Percentiles rank a stretch among this genome's conserved stretches.
These are phyloP conservation scores for Drosophila demipolita DNA, from an alignment of 2,888 invertebrate species.

Conservation along the genomic window DNA sequence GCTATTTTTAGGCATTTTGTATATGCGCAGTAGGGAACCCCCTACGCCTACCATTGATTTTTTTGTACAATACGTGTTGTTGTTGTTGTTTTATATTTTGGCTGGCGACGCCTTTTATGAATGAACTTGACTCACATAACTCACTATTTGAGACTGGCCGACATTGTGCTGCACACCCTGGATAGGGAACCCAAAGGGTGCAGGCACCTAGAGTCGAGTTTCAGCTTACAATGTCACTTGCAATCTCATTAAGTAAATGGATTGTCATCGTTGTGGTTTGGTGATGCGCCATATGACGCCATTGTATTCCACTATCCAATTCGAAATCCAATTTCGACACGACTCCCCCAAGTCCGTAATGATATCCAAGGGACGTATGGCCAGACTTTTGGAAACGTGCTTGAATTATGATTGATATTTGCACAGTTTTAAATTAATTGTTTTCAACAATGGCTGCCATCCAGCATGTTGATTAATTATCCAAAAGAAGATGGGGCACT, in stretches of 20 bases:
- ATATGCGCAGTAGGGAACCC: conserved; percentile 41
- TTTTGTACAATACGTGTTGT: conserved; percentile 22
- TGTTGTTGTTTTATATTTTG: conserved; percentile 38
- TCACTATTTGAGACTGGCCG: conserved; percentile 47
- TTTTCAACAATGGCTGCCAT: conserved; percentile 39
- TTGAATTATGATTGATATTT: conserved; percentile 74
- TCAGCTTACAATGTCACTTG: conserved; percentile 67
- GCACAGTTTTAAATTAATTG: conserved; percentile 72
- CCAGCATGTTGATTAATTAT: conserved; percentile 51
- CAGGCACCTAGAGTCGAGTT: neutral
- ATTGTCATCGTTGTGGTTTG: conserved; percentile 64
- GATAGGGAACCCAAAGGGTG: neutral
- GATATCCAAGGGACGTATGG: conserved; percentile 38
- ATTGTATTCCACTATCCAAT: conserved; percentile 50
- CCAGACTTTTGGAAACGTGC: conserved; percentile 46
- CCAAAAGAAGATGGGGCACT: conserved; percentile 9
- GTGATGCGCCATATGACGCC: conserved; percentile 72
- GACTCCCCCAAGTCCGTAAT: conserved; percentile 24
- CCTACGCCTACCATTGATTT: conserved; percentile 47
- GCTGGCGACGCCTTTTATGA: conserved; percentile 67
- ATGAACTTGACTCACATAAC: conserved; percentile 67
- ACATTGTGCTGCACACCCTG: conserved; percentile 39
- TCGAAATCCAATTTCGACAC: conserved; percentile 23
- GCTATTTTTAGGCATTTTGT: conserved; percentile 52
- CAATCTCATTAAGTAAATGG: conserved; percentile 77